A percentile compares a stretch with the other conserved stretches of the same genome.
These are phyloP conservation scores for Trematomus loennbergii DNA, from an alignment of 2,113 vertebrate genomes.

Conservation along the genomic window DNA sequence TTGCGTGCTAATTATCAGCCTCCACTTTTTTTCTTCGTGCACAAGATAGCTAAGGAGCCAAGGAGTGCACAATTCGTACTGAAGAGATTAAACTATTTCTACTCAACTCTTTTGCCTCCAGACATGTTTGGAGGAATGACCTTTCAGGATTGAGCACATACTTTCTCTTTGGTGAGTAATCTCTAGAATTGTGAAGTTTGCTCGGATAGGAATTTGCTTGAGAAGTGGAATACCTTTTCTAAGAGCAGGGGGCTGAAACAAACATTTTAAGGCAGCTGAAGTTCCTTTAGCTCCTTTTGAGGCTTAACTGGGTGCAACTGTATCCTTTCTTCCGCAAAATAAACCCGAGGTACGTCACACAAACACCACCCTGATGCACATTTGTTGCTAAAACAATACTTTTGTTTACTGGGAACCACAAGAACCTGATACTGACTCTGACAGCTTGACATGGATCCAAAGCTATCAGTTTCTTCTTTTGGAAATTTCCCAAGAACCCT, in stretches of 20 bases:
- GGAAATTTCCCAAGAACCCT: not conserved
- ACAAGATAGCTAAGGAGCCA: no score
- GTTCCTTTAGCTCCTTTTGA: no score
- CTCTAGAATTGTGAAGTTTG: slow-evolving; percentile 1
- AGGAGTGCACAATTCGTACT: not conserved
- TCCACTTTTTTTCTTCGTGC: no score
- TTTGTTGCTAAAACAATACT: not conserved
- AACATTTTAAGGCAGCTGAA: not conserved
- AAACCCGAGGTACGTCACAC: not conserved
- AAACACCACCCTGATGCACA: not conserved
- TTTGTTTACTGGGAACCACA: no score
- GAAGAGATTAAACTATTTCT: not conserved
- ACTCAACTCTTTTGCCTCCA: no score
- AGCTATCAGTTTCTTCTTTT: not conserved
- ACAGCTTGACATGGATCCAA: not conserved
- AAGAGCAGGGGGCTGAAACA: not conserved
- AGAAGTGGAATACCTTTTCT: not conserved
- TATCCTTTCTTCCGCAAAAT: not conserved
- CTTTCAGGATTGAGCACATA: not conserved
- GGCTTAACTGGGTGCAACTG: no score
- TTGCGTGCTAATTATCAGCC: no score
- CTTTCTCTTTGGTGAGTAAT: slow-evolving; percentile 25
- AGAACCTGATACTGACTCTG: no score
- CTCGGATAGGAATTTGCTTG: not conserved
- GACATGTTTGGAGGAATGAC: not conserved